A percentile compares a stretch with the other conserved stretches of the same genome.
Conservation (phyloP, 2,113 vertebrate genomes). For the Cygnus buccinator region DNA sequence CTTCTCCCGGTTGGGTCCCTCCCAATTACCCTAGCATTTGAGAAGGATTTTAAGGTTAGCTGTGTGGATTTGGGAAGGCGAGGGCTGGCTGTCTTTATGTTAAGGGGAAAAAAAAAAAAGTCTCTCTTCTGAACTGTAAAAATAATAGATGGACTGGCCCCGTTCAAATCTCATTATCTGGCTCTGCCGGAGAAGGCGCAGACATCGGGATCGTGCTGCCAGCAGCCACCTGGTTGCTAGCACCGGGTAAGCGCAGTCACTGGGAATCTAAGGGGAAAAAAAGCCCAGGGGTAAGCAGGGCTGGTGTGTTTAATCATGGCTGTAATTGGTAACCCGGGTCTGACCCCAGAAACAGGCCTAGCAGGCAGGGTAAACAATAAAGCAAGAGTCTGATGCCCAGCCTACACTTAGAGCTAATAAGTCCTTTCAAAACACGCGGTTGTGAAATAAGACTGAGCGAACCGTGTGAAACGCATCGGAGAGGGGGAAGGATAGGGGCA, state of each 20-base stretch:
- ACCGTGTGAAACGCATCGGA: not conserved
- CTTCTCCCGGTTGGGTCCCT: not conserved
- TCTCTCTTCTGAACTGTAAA: not conserved
- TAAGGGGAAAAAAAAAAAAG: too few species aligned
- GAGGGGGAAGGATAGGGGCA: not conserved
- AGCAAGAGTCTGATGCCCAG: not conserved
- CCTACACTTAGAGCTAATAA: not conserved
- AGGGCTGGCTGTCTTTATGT: not conserved
- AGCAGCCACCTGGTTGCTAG: constrained; percentile 1
- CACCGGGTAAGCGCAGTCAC: not conserved
- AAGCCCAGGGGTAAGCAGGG: not conserved
- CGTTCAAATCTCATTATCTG: not conserved
- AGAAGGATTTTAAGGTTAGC: not conserved
- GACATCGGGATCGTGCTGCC: not conserved
- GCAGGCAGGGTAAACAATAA: constrained; percentile 47
- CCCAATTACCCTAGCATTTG: not conserved
- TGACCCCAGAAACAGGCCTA: constrained; percentile 48
- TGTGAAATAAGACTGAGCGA: constrained; percentile 16
- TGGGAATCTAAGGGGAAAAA: not conserved
- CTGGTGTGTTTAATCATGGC: constrained; percentile 12
- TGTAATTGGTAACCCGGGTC: constrained; percentile 24
- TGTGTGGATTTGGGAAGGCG: not conserved
- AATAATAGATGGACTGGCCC: not conserved
- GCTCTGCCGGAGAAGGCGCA: not conserved
- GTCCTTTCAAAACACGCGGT: not conserved